These are phyloP conservation scores for Macroglossus sobrinus DNA, from an alignment of 2,113 vertebrate genomes.

Conservation along the genomic window DNA sequence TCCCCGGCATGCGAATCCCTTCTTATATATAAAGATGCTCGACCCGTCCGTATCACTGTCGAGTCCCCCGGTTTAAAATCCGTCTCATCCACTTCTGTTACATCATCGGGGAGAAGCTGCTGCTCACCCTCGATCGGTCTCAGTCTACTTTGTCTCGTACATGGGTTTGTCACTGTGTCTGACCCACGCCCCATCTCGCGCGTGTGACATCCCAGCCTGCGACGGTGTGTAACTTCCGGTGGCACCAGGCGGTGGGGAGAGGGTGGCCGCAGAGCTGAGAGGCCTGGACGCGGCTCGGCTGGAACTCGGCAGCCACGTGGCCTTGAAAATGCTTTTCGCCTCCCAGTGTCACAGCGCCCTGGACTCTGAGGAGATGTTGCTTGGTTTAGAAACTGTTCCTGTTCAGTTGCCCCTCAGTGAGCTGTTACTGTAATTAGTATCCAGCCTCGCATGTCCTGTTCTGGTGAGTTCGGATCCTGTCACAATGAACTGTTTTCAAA, in stretches of 20 bases:
- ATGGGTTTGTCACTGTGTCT: not conserved
- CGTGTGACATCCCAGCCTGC: accelerated
- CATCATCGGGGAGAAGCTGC: not conserved
- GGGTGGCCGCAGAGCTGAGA: not conserved
- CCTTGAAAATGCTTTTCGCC: not conserved
- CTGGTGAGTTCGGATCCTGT: not conserved
- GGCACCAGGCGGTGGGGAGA: too few species aligned
- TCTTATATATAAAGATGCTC: not conserved
- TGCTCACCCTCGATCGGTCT: too few species aligned
- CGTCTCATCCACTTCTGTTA: not conserved
- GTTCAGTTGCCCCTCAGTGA: not conserved
- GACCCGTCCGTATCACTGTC: not conserved
- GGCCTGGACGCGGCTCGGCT: not conserved
- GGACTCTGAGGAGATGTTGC: not conserved
- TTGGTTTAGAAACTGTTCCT: not conserved
- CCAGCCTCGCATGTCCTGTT: not conserved
- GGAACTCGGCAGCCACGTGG: accelerated
- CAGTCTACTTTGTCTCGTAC: accelerated
- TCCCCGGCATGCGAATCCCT: not conserved
- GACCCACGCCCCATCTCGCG: not conserved
- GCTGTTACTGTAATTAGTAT: not conserved
- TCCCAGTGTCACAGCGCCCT: not conserved
- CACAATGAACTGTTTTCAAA: not conserved
- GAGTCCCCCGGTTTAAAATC: not conserved
- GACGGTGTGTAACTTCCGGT: not conserved